Evolutionary conservation across 2,797 vertebrate species (phyloP).

Genomic region (Melopsittacus undulatus): DNA sequence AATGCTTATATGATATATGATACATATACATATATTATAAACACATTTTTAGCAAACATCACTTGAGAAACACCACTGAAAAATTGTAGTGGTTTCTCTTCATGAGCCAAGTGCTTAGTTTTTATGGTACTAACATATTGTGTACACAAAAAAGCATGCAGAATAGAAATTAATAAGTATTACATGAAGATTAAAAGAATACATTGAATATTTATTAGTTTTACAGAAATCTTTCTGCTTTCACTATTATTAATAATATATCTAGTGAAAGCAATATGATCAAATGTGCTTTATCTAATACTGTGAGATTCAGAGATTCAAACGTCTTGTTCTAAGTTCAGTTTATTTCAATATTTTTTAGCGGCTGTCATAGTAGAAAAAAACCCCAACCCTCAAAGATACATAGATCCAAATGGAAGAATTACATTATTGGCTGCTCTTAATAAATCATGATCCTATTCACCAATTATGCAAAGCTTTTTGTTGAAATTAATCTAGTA

Average conservation of each 20-base stretch:
- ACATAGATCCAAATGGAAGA: neutral
- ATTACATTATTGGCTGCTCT: neutral
- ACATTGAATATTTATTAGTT: neutral
- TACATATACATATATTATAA: neutral
- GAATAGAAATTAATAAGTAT: neutral
- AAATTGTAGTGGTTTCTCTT: neutral
- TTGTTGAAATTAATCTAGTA: neutral
- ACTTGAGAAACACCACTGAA: neutral
- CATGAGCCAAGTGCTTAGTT: neutral
- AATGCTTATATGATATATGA: neutral
- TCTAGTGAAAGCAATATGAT: neutral
- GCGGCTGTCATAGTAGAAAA: neutral
- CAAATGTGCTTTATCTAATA: neutral
- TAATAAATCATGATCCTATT: neutral
- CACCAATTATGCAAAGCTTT: neutral
- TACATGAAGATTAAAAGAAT: neutral
- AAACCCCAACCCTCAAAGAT: neutral
- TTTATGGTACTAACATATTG: neutral
- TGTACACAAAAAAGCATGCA: neutral
- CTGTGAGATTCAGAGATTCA: neutral
- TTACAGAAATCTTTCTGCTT: neutral
- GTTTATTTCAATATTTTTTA: neutral
- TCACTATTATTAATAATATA: neutral
- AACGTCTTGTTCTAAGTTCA: neutral
- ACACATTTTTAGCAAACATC: neutral